Evolutionary conservation across 2,888 invertebrate genomes (phyloP).

Genomic region (Acrobasis suavella): DNA sequence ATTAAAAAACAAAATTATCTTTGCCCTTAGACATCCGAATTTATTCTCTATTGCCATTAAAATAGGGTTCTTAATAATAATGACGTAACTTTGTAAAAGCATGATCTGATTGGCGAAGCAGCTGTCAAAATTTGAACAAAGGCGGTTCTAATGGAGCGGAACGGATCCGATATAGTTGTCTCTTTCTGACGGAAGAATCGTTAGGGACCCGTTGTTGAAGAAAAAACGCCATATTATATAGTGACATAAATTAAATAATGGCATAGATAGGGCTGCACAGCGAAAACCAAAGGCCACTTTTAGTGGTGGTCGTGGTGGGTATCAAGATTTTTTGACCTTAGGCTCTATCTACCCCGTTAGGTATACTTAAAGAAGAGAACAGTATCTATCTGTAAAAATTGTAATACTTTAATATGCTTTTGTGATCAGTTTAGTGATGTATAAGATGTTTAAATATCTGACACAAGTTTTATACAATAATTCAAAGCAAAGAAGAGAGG

Average conservation of each 20-base stretch:
- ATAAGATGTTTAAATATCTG: too few relatives aligned
- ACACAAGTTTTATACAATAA: too few relatives aligned
- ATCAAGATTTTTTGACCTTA: neutral
- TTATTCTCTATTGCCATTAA: neutral
- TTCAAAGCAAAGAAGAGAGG: too few relatives aligned
- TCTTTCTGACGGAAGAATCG: slow-evolving; percentile 45
- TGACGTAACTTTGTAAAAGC: slow-evolving; percentile 20
- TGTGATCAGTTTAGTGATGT: too few relatives aligned
- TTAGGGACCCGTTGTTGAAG: slow-evolving; percentile 36
- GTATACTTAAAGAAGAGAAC: too few relatives aligned
- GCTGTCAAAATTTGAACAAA: slow-evolving; percentile 71
- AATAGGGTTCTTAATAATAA: slow-evolving; percentile 14
- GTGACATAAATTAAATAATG: too few relatives aligned
- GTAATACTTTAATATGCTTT: too few relatives aligned
- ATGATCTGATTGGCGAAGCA: slow-evolving; percentile 58
- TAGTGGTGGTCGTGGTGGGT: neutral
- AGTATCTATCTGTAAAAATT: too few relatives aligned
- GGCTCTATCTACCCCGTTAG: too few relatives aligned
- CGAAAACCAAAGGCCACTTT: too few relatives aligned
- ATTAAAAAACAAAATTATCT: neutral
- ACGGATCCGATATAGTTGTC: slow-evolving; percentile 53
- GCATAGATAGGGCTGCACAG: too few relatives aligned
- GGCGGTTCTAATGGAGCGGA: slow-evolving; percentile 67
- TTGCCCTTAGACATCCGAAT: neutral
- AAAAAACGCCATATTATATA: slow-evolving; percentile 11